A percentile compares a stretch with the other conserved stretches of the same genome.
phyloP scores from a whole-genome alignment of 2,888 invertebrate genomes.

The Dryadula phaetusa region DNA sequence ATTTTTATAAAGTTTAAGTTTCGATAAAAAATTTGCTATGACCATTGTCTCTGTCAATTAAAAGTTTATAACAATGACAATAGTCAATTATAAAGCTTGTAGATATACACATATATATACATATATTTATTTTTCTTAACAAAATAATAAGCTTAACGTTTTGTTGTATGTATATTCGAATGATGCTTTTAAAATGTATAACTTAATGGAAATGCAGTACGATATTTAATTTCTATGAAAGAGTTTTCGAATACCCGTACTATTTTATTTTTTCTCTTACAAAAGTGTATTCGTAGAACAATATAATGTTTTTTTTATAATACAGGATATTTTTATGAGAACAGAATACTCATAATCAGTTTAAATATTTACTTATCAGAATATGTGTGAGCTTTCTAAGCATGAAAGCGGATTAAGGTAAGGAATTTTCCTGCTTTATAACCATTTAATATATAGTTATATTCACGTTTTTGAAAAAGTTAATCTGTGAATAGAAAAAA shows the following conservation, averaged over 20 bases:
- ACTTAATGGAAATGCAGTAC: slow-evolving; percentile 25
- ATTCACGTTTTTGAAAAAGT: neutral
- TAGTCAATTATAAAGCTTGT: slow-evolving; percentile 9
- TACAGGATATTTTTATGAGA: neutral
- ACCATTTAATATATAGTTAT: neutral
- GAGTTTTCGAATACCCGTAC: slow-evolving; percentile 10
- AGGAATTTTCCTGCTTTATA: slow-evolving; percentile 3
- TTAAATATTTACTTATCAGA: slow-evolving; percentile 10
- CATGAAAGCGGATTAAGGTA: neutral
- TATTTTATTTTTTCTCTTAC: slow-evolving; percentile 10
- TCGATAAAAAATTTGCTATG: slow-evolving; percentile 6
- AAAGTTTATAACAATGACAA: slow-evolving; percentile 15
- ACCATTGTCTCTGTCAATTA: slow-evolving; percentile 20
- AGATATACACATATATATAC: neutral
- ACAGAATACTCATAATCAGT: slow-evolving; percentile 2
- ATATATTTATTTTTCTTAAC: slow-evolving; percentile 14
- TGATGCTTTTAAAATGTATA: slow-evolving; percentile 21
- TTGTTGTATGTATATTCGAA: slow-evolving; percentile 17
- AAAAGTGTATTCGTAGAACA: slow-evolving; percentile 16
- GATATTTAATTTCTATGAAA: slow-evolving; percentile 23
- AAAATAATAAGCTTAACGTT: slow-evolving; percentile 22
- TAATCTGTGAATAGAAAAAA: neutral
- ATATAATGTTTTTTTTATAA: slow-evolving; percentile 2
- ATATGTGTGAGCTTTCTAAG: slow-evolving; percentile 10
- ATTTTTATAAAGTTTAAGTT: slow-evolving; percentile 21